Evolutionary conservation across 2,888 invertebrate species (phyloP), one percentile per base, ranked within the genome.

Genomic region (Rhopalosiphum nymphaeae): DNA sequence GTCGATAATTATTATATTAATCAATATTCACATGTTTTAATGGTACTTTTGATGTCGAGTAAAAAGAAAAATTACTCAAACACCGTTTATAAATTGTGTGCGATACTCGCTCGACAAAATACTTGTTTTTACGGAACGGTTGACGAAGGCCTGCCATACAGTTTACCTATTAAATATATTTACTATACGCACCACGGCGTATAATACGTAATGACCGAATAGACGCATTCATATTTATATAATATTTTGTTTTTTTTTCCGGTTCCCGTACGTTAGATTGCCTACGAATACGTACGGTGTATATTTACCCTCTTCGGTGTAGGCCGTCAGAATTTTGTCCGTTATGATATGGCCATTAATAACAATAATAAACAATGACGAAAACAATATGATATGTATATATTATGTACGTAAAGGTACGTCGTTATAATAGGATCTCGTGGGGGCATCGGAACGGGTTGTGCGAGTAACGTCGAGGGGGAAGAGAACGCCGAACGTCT

Each of bases 341-440:
- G 91, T 91, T 91, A 91, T 86, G 91, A 91, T 91, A 92, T 26
- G 49, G 67, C 93, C 89, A 93, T 93, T 93, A 93, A 93, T 93
- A 93, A 93, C 42, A 87, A 89, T 87, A 92, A 88, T 92, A 92
- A 92, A 92, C 92, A 92, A 92, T 87, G 92, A 46, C 88, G 61
- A 67, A 92, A 67, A 92, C 92, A 92, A 88, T 56, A 44, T 57
- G 16, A 26, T 56, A 25, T 46, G n/a, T n/a, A 16, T 44, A 88
- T 11, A 26, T n/a, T 2, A n/a, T 29, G 57, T 29, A 89, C n/a
- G 56, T 10, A 4, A 53, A 53, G 53, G 53, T 53, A 53, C 56
- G n/a, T 53, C 46, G 61, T 61, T 11, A 57, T 44, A 67, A 90
- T 36, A n/a, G 90, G 61, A 44, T 61, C 26, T 61, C n/a, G 44